Percentiles rank a stretch among this genome's conserved stretches.
These are phyloP conservation scores for Dichetophora obliterata DNA, from an alignment of 2,888 invertebrate genomes.

Conservation along the genomic window DNA sequence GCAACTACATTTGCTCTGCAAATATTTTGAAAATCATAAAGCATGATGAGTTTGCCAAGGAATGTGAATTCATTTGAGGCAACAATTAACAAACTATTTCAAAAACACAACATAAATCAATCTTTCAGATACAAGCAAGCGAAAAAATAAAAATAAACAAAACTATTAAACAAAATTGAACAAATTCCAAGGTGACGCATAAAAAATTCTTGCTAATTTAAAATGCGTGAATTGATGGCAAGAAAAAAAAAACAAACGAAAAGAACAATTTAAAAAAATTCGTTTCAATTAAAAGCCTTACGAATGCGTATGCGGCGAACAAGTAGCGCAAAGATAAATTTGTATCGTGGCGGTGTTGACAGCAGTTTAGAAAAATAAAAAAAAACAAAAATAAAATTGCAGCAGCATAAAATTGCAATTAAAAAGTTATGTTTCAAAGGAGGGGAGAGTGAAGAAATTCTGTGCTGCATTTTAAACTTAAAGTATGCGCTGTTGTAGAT, in stretches of 20 bases:
- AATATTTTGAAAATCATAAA: too few relatives aligned
- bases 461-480: background rate
- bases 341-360: background rate
- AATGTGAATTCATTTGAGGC: background rate
- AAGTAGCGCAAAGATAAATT: constrained; percentile 3
- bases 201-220: background rate
- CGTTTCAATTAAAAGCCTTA: background rate
- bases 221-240: background rate
- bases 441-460: background rate
- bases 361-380: background rate
- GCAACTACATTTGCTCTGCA: too few relatives aligned
- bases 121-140: background rate
- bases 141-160: background rate
- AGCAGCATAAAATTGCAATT: background rate
- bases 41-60: background rate
- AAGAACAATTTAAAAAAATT: background rate
- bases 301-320: background rate
- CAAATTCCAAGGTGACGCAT: constrained; percentile 8
- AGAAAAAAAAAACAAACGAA: background rate
- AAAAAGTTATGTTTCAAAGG: background rate
- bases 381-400: too few relatives aligned
- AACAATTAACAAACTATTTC: background rate
- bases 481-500: background rate
- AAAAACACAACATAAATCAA: background rate
- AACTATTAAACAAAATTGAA: background rate